A percentile compares a stretch with the other conserved stretches of the same genome.
These are phyloP conservation scores for Lithobius niger DNA, from an alignment of 1,140 invertebrate genomes.

Conservation along the genomic window DNA sequence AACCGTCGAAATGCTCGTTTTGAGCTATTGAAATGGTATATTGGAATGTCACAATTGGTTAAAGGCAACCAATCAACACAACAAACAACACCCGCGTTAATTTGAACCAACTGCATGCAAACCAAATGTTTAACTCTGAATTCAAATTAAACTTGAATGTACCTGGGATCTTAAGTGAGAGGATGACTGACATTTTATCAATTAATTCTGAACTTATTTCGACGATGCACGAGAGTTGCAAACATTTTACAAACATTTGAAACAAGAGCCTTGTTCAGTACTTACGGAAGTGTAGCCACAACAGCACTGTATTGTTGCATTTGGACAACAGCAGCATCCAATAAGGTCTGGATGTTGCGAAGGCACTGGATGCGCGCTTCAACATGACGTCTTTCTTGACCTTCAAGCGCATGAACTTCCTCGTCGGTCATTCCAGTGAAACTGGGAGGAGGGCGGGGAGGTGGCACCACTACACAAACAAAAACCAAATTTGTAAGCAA, in stretches of 20 bases:
- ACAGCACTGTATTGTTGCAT: slow-evolving; percentile 75
- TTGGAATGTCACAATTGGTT: too few species aligned
- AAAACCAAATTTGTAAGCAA: too few species aligned
- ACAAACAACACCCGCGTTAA: too few species aligned
- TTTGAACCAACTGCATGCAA: too few species aligned
- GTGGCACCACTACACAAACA: slow-evolving; percentile 27
- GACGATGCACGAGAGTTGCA: not conserved
- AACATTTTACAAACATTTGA: not conserved
- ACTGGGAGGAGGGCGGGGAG: slow-evolving; percentile 50
- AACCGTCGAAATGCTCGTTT: too few species aligned
- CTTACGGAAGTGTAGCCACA: slow-evolving; percentile 23
- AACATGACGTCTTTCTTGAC: slow-evolving; percentile 64
- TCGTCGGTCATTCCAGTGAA: slow-evolving; percentile 60
- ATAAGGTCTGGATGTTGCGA: slow-evolving; percentile 66
- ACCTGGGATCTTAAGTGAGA: too few species aligned
- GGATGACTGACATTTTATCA: too few species aligned
- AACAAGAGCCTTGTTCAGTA: not conserved
- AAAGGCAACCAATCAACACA: too few species aligned
- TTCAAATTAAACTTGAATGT: too few species aligned
- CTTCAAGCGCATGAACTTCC: slow-evolving; percentile 77
- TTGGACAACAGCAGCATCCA: slow-evolving; percentile 75
- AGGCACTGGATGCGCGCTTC: slow-evolving; percentile 78
- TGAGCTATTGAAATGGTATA: too few species aligned
- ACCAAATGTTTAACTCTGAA: too few species aligned
- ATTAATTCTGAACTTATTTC: too few species aligned